phyloP scores from a whole-genome alignment of 2,888 invertebrate species.

The Caradrina clavipalpis region DNA sequence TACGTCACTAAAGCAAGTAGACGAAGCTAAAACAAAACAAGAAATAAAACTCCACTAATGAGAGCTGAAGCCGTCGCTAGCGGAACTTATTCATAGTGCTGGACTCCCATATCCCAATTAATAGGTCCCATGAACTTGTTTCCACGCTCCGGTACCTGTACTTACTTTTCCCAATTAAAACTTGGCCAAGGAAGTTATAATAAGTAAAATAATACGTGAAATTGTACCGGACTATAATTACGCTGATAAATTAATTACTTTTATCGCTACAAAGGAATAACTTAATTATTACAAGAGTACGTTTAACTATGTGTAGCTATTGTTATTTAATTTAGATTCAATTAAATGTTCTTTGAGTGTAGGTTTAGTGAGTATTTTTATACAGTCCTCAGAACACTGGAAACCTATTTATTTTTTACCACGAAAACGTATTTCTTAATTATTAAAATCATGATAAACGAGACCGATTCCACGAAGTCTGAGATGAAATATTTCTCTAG shows the following conservation, averaged over 20 bases:
- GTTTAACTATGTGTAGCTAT: conserved; percentile 1
- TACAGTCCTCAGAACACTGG: conserved; percentile 1
- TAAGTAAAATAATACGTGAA: conserved; percentile 64
- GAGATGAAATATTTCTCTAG: conserved; percentile 44
- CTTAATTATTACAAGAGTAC: conserved; percentile 23
- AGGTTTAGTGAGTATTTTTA: not conserved
- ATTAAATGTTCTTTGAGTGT: conserved; percentile 28
- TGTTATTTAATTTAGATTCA: conserved; percentile 32
- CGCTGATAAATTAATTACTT: conserved; percentile 49
- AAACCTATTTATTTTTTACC: conserved; percentile 21
- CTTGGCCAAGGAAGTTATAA: conserved; percentile 69
- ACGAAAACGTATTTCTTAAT: conserved; percentile 42
- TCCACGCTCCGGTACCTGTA: conserved; percentile 55
- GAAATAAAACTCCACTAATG: conserved; percentile 55
- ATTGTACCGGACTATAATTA: conserved; percentile 46
- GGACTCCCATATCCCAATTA: conserved; percentile 44
- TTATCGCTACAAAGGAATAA: conserved; percentile 30
- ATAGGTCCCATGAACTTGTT: conserved; percentile 38
- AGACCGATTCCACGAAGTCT: conserved; percentile 32
- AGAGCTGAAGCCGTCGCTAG: conserved; percentile 31
- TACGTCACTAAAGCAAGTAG: conserved; percentile 17
- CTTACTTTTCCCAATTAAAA: conserved; percentile 75
- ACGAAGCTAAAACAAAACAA: conserved; percentile 39
- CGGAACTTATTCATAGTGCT: conserved; percentile 32
- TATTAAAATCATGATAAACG: conserved; percentile 53